Base-by-base conservation (phyloP, 2,888 invertebrate species). In the Rugalucina vietnamica region DNA sequence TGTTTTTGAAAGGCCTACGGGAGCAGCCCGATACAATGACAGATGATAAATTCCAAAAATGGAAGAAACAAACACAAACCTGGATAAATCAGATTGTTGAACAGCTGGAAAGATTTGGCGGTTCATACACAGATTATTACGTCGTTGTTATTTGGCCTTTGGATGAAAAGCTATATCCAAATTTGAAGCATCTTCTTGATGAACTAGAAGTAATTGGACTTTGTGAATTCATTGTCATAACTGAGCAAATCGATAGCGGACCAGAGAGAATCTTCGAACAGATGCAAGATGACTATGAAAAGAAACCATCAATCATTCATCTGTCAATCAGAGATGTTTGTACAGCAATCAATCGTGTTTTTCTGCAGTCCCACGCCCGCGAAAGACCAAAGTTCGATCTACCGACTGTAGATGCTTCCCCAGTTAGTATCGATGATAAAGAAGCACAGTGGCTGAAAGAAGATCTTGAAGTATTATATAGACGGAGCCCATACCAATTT, bases 21-120 rank as follows among this genome's bases (percentile, higher is more conserved):
- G 88, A 91, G 27, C 73, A 81, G n/a, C 88, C 89, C 14, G 90
- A 88, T n/a, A 87, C 89, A 50, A 24, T 71, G 24, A 74, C 78
- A 32, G 54, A 73, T 10, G 70, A 73, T 2, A 83, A 88, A 43
- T 73, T 79, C 0, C 65, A 32, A 24, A 32, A 70, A 5, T 90
- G 90, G 91, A 74, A 84, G 32, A 71, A 81, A 43, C 50, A 79
- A 50, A 81, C 81, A 1, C 75, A 75, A 12, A 57, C 24, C 24
- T 49, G 72, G 21, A 5, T 90, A 5, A 54, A 71, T 4, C 78
- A 87, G 10, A 76, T 89, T 24, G 24, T 75, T 36, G 34, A 60
- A 1, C 76, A 86, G 36, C 71, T 90, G 2, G 80, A 79, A 24
- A 85, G 76, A 18, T 89, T 88, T 71, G 74, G 69, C 1, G 75